Evolutionary conservation across 2,888 invertebrate species (phyloP).

Genomic region (Gymnocheta viridis): DNA sequence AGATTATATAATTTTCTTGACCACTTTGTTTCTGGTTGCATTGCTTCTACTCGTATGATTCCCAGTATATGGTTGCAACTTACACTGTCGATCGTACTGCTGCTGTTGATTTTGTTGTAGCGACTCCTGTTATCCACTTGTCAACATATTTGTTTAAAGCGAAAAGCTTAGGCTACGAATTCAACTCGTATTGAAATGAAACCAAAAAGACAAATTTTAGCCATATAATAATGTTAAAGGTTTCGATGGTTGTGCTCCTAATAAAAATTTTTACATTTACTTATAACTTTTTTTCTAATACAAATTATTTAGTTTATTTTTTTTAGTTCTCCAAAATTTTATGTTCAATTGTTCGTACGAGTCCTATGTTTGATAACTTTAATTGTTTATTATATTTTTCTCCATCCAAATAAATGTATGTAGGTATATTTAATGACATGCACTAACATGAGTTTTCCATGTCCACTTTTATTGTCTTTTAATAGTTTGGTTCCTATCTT

Average conservation of each 20-base stretch:
- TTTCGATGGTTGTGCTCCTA: conserved; percentile 29
- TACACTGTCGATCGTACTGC: neutral
- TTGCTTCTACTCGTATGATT: conserved; percentile 17
- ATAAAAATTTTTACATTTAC: conserved; percentile 62
- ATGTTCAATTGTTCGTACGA: conserved; percentile 56
- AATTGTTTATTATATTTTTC: conserved; percentile 50
- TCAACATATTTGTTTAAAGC: conserved; percentile 59
- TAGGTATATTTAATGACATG: conserved; percentile 14
- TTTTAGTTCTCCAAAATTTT: conserved; percentile 37
- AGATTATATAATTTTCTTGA: conserved; percentile 64
- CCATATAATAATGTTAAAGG: conserved; percentile 62
- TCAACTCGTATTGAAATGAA: conserved; percentile 22
- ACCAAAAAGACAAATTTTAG: conserved; percentile 50
- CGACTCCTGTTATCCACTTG: conserved; percentile 67
- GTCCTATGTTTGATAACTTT: conserved; percentile 55
- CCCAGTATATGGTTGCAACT: conserved; percentile 16
- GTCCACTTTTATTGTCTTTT: conserved; percentile 37
- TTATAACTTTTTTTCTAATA: conserved; percentile 1
- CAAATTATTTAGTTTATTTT: conserved; percentile 19
- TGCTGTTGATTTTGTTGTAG: neutral
- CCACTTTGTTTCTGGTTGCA: conserved; percentile 15
- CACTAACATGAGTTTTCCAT: conserved; percentile 61
- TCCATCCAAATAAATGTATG: neutral
- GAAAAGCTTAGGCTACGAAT: conserved; percentile 45
- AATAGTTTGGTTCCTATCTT: conserved; percentile 41